Evolutionary conservation across 2,797 vertebrate species (phyloP).

Genomic region (Pseudomugil tenellus): DNA sequence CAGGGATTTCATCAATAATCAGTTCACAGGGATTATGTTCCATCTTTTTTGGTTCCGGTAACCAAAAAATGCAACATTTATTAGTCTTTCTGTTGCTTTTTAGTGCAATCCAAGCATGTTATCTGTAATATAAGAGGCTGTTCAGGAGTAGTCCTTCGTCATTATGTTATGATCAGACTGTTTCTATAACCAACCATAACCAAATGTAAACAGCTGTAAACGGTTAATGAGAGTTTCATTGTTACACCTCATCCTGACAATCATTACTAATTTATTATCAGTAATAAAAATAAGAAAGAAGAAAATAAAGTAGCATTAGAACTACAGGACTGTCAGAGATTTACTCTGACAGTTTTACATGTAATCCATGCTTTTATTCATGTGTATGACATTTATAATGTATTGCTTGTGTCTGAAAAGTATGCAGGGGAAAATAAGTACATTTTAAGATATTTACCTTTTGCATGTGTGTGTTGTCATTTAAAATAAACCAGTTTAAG

Average conservation of each 20-base stretch:
- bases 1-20: too few relatives aligned
- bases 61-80: not conserved
- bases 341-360: not conserved
- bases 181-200: not conserved
- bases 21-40: too few relatives aligned
- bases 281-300: too few relatives aligned
- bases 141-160: not conserved
- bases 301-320: not conserved
- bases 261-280: too few relatives aligned
- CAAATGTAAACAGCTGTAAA: not conserved
- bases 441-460: too few relatives aligned
- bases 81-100: not conserved
- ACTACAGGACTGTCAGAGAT: too few relatives aligned
- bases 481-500: not conserved
- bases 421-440: not conserved
- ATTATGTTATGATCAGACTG: not conserved
- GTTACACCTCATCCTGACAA: not conserved
- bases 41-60: not conserved
- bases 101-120: not conserved
- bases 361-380: too few relatives aligned
- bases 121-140: not conserved
- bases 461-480: not conserved
- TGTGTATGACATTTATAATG: too few relatives aligned
- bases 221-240: not conserved
- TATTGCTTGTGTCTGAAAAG: not conserved